Base-by-base conservation (phyloP, 2,113 vertebrate species). In the Bothrops jararaca region DNA sequence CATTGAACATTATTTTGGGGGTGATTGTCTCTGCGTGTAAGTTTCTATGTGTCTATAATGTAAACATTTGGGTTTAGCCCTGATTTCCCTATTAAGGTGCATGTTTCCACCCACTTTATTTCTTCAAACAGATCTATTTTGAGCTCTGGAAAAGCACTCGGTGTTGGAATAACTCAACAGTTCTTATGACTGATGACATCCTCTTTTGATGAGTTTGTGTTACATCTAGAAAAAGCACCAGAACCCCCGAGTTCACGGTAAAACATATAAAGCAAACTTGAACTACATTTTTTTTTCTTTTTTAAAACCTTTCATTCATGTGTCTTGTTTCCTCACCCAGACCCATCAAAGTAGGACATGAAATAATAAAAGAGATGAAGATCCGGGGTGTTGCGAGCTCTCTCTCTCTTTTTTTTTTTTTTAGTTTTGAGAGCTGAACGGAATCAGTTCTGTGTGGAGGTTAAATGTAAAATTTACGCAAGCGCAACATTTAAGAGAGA, bases 371-470 rank as follows among this genome's bases (percentile, higher is more conserved):
- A 10, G 39, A 15, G 90, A 29, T 3, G 93, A 89, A 86, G 89
- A 54, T 52, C 80, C 4, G 23, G 54, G 23, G 90, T 58, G 56
- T 57, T 87, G 89, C 69, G 13, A 42, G 4, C 23, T 23, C 7
- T n/a, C n/a, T n/a, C n/a, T n/a, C n/a, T n/a, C n/a, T n/a, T n/a
- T n/a, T n/a, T n/a, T n/a, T n/a, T n/a, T n/a, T n/a, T n/a, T n/a
- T 50, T 91, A 4, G 48, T 85, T 34, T 93, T 91, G 80, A 89
- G 90, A n/a, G 58, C 48, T 42, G 13, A 10, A 91, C 24, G 52
- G 94, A 95, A 95, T 92, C 1, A 5, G 26, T 93, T 96, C 91
- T 48, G 4, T 57, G 74, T 50, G 89, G 89, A 13, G 34, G 15
- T 56, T n/a, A n/a, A n/a, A n/a, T n/a, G n/a, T n/a, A n/a, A n/a